A percentile compares a stretch with the other conserved stretches of the same genome.
phyloP scores from a whole-genome alignment of 1,140 invertebrate species.

The Euura lappo region DNA sequence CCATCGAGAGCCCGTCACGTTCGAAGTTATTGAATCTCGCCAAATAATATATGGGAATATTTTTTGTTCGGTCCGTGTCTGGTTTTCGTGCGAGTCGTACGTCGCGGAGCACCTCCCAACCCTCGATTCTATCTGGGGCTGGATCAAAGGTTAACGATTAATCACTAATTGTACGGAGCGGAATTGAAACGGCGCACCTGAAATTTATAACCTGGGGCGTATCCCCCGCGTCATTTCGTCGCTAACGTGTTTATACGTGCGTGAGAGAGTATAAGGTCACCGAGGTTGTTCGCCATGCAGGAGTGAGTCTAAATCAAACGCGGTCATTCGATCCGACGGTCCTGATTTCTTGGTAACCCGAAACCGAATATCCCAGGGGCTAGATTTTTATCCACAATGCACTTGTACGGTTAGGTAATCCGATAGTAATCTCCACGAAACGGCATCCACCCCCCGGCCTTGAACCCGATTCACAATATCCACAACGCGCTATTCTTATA shows the following conservation, averaged over 20 bases:
- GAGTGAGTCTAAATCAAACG: not conserved
- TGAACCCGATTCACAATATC: not conserved
- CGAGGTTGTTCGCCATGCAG: not conserved
- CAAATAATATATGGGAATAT: conserved; percentile 55
- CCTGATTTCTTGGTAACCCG: conserved; percentile 4
- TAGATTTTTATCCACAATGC: conserved; percentile 2
- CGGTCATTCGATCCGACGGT: conserved; percentile 2
- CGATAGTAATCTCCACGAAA: not conserved
- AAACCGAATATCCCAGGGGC: not conserved
- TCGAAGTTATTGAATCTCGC: conserved; percentile 51
- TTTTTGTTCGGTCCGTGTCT: conserved; percentile 21
- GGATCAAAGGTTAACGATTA: conserved; percentile 5
- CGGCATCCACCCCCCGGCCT: not conserved
- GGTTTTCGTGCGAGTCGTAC: no score
- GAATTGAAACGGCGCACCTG: not conserved
- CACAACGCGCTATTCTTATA: not conserved
- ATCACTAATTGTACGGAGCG: not conserved
- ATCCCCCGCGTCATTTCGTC: not conserved
- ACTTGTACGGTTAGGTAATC: not conserved
- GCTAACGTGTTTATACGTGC: not conserved
- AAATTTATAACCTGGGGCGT: not conserved
- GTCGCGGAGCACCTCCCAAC: not conserved
- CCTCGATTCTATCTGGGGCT: conserved; percentile 2
- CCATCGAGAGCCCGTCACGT: conserved; percentile 34
- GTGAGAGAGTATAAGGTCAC: not conserved